Conservation (phyloP, 2,888 invertebrate genomes). For the Tridacna crocea region DNA sequence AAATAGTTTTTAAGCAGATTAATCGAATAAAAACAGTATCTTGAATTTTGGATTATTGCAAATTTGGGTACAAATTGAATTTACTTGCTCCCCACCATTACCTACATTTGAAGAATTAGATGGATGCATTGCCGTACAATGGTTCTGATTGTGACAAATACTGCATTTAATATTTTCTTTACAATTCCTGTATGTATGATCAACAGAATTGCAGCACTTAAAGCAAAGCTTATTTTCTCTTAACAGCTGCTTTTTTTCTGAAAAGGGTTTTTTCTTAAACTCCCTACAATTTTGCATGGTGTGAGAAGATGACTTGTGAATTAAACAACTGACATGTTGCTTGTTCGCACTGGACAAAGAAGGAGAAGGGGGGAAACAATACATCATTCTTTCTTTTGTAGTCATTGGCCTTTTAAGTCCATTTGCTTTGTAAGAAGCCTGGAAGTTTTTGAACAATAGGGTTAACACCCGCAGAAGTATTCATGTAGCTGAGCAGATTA, state of each 20-base stretch:
- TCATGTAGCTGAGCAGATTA: neutral
- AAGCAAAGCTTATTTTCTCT: conserved; percentile 31
- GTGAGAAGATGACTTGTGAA: conserved; percentile 8
- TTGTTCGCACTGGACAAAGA: neutral
- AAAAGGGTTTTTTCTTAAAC: neutral
- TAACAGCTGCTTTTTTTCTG: conserved; percentile 2
- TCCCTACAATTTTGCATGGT: neutral
- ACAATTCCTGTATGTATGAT: conserved; percentile 22
- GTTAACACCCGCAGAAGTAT: neutral
- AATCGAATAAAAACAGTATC: no score
- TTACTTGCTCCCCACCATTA: conserved; percentile 6
- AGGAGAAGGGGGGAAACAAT: conserved; percentile 1
- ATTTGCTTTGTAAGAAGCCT: conserved; percentile 13
- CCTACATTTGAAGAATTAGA: neutral
- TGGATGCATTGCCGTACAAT: conserved; percentile 25
- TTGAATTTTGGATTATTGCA: no score
- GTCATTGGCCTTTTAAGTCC: neutral
- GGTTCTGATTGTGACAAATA: conserved; percentile 7
- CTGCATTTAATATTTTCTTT: conserved; percentile 19
- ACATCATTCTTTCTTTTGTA: neutral
- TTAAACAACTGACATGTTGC: neutral
- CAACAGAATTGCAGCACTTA: conserved; percentile 11
- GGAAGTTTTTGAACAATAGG: conserved; percentile 7
- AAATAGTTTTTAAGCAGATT: no score
- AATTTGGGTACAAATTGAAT: no score